Conservation (phyloP, 2,797 vertebrate genomes). For the Acropternis orthonyx region DNA sequence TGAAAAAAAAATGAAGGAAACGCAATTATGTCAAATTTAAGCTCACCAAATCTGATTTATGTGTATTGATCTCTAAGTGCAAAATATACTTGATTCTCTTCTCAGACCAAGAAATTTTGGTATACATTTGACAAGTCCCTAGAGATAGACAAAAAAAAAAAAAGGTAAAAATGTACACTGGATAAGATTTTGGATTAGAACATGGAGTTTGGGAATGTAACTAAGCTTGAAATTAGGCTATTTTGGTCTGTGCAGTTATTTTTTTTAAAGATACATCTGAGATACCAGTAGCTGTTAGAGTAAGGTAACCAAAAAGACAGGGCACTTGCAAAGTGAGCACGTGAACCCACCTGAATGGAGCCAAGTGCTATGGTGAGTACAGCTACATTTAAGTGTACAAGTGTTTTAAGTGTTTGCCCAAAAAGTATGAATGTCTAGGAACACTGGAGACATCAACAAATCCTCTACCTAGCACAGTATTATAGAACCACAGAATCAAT, state of each 20-base stretch:
- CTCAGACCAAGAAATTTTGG: not conserved
- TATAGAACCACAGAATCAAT: rapidly evolving
- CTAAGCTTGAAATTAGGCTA: not conserved
- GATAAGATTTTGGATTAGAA: not conserved
- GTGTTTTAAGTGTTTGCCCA: not conserved
- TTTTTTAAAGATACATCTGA: not conserved
- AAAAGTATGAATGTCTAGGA: not conserved
- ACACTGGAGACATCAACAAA: not conserved
- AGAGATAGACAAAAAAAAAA: not conserved
- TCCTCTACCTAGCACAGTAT: not conserved
- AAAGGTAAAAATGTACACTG: not conserved
- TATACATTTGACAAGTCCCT: not conserved
- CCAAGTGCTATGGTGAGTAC: rapidly evolving
- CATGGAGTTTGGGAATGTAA: not conserved
- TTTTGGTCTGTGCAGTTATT: not conserved
- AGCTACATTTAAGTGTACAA: not conserved
- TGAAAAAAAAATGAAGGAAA: not conserved
- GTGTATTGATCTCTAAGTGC: not conserved
- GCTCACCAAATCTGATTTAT: not conserved
- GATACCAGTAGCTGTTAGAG: not conserved
- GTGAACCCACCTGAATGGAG: not conserved
- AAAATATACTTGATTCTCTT: not conserved
- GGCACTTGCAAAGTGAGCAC: not conserved
- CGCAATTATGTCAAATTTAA: not conserved
- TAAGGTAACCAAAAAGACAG: not conserved